Base-by-base conservation (phyloP, 2,888 invertebrate species). In the Tetragonula carbonaria region DNA sequence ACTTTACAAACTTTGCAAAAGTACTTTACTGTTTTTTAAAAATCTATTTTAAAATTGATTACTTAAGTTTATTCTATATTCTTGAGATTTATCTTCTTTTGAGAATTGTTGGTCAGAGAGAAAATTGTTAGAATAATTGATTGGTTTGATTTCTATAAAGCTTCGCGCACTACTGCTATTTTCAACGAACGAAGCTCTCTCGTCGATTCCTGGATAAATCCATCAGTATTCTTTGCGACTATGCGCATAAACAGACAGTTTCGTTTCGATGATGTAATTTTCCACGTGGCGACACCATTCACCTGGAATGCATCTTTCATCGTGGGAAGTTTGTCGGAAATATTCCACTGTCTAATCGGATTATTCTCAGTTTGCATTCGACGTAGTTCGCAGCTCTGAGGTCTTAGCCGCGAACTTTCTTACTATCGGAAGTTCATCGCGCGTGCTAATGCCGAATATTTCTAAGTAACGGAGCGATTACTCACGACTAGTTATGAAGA, bases 281-380 rank as follows among this genome's bases (percentile, higher is more conserved):
- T 67, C 66, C 57, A 28, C 23, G 28, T 45, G 67, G 57, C 57
- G 55, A 65, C 55, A 65, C 66, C 66, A 38, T 66, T 57, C 50
- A 21, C 21, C 28, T 4, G 8, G 23, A 67, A 55, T 21, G 14
- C 50, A 23, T 45, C 28, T 50, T 28, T 45, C 74, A 33, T 53
- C 50, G 57, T 50, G 45, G 66, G 28, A 67, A 67, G 57, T 45
- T 67, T 45, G 18, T 38, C 57, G 28, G 75, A 66, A 75, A 57
- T 55, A 57, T 55, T 65, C 65, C 65, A 33, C 65, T 16, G 18
- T 14, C 28, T 75, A 75, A 75, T 75, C 75, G 57, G 75, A 67
- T 75, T 67, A 75, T 67, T 75, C 75, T 55, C 45, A 28, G 38
- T 65, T 74, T 74, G 53, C 55, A 38, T 74, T 53, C 51, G 50